Conservation (phyloP, 2,888 invertebrate genomes). For the Laothoe populi region DNA sequence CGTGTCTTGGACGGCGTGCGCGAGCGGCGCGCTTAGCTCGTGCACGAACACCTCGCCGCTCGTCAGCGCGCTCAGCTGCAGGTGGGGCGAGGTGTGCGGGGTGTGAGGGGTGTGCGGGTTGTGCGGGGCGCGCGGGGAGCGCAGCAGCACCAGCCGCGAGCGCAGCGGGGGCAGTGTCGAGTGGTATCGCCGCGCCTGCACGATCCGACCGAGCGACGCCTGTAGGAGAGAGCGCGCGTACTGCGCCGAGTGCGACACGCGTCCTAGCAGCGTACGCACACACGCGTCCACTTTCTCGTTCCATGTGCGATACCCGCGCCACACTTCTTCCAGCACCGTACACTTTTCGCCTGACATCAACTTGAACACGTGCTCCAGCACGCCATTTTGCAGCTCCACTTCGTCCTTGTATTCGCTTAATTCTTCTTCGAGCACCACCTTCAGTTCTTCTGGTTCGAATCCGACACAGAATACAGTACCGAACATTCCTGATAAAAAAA, state of each 20-base stretch:
- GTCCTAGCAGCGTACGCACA: constrained; percentile 51
- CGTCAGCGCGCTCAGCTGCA: constrained; percentile 29
- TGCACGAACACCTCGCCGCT: constrained; percentile 30
- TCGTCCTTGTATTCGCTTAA: constrained; percentile 45
- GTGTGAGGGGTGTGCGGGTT: constrained; percentile 26
- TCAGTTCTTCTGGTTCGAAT: constrained; percentile 52
- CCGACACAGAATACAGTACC: constrained; percentile 67
- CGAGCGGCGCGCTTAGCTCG: constrained; percentile 36
- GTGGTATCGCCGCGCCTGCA: constrained; percentile 38
- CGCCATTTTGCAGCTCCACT: constrained; percentile 52
- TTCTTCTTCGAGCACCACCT: constrained; percentile 44
- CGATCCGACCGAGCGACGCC: constrained; percentile 48
- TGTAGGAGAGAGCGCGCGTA: constrained; percentile 55
- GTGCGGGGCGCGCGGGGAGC: constrained; percentile 34
- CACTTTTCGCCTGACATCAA: constrained; percentile 44
- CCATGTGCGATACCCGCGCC: constrained; percentile 41
- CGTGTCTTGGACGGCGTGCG: constrained; percentile 45
- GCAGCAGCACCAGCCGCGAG: constrained; percentile 50
- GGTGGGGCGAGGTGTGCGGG: constrained; percentile 29
- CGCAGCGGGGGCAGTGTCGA: constrained; percentile 38
- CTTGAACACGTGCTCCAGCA: constrained; percentile 56
- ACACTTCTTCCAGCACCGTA: constrained; percentile 35
- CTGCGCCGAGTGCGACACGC: constrained; percentile 57
- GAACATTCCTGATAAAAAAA: constrained; percentile 43
- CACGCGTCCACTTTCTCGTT: constrained; percentile 47